phyloP scores from a whole-genome alignment of 2,113 vertebrate species.

The Buteo buteo region DNA sequence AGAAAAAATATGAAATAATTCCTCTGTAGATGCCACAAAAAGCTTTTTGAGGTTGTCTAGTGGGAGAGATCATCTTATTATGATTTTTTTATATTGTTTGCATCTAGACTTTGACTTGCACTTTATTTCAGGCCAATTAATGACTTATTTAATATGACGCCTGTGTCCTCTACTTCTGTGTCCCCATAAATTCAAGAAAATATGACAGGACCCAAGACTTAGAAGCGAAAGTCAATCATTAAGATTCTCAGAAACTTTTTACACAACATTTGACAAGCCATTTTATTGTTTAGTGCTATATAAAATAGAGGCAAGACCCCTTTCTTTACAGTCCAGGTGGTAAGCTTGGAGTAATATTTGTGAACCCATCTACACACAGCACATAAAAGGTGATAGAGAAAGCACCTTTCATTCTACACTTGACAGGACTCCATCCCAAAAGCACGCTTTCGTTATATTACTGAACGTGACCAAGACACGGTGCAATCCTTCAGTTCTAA shows the following conservation, averaged over 20 bases:
- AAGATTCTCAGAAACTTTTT: background rate
- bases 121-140: background rate
- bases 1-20: background rate
- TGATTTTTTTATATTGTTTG: background rate
- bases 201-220: background rate
- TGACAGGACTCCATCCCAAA: background rate
- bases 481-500: background rate
- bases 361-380: rapidly evolving
- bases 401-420: background rate
- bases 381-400: background rate
- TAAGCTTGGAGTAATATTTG: background rate
- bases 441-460: rapidly evolving
- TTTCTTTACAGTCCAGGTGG: background rate
- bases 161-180: background rate
- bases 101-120: background rate
- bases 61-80: background rate
- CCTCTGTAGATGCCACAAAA: background rate
- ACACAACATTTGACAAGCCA: background rate
- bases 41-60: background rate
- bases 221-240: background rate
- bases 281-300: background rate
- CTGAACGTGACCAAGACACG: rapidly evolving
- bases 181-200: background rate
- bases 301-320: background rate
- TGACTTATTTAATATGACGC: background rate